Evolutionary conservation across 1,140 invertebrate species (phyloP), one percentile per base, ranked within the genome.

Genomic region (Prorops nasuta): DNA sequence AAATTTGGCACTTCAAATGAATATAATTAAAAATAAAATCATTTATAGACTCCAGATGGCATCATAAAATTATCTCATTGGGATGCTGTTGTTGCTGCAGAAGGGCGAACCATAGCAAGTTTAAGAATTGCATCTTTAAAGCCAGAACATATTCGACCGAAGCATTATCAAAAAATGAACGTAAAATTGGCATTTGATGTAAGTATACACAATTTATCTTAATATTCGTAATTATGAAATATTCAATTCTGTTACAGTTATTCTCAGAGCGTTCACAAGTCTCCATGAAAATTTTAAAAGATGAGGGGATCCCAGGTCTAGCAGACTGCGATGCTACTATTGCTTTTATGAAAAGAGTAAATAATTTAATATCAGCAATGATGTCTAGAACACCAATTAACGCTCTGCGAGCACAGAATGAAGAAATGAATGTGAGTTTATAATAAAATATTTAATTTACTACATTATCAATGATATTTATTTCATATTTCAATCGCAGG

Each of bases 1-100:
- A 41, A 28, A 17, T 3, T 8, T 10, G 14, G 10, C n/a, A 10
- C 2, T 34, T 4, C 6, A 3, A 18, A 24, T 15, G 42, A 20
- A 49, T 20, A 22, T 21, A 39, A 14, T 35, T 14, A 12, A 41
- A 19, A 19, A 41, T 51, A 16, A 31, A 31, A 16, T 28, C 10
- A 41, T 44, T 32, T 58, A 1, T 37, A 60, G 54, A 51, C 51
- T 22, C 54, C 54, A 28, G 54, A 56, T 45, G 51, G 51, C 1
- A n/a, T 24, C 6, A 34, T 60, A 1, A 41, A 47, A 22, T 14
- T 54, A n/a, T 39, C 38, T 14, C 51, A 51, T 12, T 56, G 48
- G 48, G 31, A 36, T 1, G 38, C 44, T 10, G 15, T 59, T 22
- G 15, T 55, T 1, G 22, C 36, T 1, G 35, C 41, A 6, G 53